These are phyloP conservation scores for Archivesica marissinica DNA, from an alignment of 1,140 invertebrate species.

Conservation along the genomic window DNA sequence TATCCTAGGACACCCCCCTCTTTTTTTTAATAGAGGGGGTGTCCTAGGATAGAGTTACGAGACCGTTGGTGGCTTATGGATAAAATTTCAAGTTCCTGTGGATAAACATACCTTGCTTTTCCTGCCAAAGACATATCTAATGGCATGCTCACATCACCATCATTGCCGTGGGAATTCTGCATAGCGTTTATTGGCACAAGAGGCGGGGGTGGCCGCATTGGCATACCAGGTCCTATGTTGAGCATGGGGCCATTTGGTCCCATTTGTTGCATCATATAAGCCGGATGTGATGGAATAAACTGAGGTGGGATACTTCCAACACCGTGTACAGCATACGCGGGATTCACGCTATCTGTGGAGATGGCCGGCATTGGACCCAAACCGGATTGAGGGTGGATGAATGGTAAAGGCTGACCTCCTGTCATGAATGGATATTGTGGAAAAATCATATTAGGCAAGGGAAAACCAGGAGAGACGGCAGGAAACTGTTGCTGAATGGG, in stretches of 20 bases:
- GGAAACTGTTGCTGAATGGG: not conserved
- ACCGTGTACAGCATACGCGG: not conserved
- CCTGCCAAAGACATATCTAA: conserved; percentile 41
- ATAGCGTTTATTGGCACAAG: not conserved
- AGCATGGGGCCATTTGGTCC: not conserved
- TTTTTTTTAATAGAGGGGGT: too few species aligned
- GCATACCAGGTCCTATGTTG: not conserved
- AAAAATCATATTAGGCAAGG: conserved; percentile 34
- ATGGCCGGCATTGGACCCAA: not conserved
- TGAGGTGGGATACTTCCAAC: conserved; percentile 7
- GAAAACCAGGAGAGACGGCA: not conserved
- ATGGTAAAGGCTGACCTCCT: not conserved
- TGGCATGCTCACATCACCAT: conserved; percentile 11
- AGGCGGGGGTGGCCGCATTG: not conserved
- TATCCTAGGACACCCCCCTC: too few species aligned
- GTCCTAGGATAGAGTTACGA: too few species aligned
- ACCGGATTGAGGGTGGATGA: not conserved
- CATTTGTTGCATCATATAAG: conserved; percentile 18
- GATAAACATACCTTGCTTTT: conserved; percentile 27
- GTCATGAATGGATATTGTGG: conserved; percentile 22
- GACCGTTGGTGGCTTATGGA: too few species aligned
- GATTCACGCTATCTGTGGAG: not conserved
- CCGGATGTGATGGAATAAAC: conserved; percentile 12
- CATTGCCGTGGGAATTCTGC: not conserved
- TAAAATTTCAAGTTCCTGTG: too few species aligned